Conservation (phyloP, 1,140 invertebrate species). For the Drosophila obscura region DNA sequence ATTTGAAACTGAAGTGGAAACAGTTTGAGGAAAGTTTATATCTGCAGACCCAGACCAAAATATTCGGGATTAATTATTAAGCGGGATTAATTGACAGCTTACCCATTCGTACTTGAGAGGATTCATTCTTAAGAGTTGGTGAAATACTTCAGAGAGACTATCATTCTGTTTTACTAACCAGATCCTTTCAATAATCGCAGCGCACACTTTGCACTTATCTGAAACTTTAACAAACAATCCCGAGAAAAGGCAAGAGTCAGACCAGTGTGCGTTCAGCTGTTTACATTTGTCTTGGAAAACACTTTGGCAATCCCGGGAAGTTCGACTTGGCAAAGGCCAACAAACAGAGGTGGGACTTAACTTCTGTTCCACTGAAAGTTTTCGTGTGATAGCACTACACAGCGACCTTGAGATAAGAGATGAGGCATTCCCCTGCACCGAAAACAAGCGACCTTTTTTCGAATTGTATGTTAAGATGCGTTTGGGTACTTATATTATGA, state of each 20-base stretch:
- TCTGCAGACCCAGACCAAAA: neutral
- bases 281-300: constrained; percentile 43
- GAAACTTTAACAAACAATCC: constrained; percentile 40
- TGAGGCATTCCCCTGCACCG: no score
- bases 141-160: no score
- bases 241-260: constrained; percentile 25
- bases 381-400: no score
- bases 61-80: no score
- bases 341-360: constrained; percentile 17
- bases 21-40: neutral
- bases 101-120: no score
- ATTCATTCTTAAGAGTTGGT: no score
- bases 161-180: neutral
- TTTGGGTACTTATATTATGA: no score
- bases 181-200: constrained; percentile 21
- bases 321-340: constrained; percentile 26
- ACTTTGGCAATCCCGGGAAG: constrained; percentile 28
- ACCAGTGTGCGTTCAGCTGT: constrained; percentile 21
- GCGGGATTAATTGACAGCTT: no score
- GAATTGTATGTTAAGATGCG: no score
- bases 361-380: constrained; percentile 34
- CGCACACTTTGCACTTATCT: constrained; percentile 45
- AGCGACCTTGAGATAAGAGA: no score
- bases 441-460: no score
- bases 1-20: neutral